Conservation (phyloP, 2,113 vertebrate species). For the Zeus faber region DNA sequence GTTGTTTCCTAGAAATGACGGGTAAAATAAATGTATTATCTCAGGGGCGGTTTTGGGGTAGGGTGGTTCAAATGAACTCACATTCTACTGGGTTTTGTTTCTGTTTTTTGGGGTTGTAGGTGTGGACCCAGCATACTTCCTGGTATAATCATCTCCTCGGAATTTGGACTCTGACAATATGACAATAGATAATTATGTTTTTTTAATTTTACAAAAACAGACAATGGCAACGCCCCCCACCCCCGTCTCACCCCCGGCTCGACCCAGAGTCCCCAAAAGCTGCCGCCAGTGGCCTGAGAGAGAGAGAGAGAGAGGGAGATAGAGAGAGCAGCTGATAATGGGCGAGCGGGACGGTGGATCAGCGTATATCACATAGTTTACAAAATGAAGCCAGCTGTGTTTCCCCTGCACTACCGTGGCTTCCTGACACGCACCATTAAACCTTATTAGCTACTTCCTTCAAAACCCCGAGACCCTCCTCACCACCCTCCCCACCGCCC, state of each 20-base stretch:
- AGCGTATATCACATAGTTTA: slow-evolving; percentile 99
- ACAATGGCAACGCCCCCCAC: not conserved
- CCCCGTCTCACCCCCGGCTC: not conserved
- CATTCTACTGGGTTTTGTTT: too few relatives aligned
- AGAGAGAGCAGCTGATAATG: slow-evolving; percentile 94
- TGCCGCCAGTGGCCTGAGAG: slow-evolving; percentile 89
- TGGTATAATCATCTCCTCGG: too few relatives aligned
- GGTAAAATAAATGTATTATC: too few relatives aligned
- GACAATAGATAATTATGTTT: too few relatives aligned
- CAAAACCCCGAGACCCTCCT: slow-evolving; percentile 95
- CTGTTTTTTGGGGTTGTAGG: too few relatives aligned
- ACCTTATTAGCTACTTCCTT: slow-evolving; percentile 99
- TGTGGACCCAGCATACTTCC: too few relatives aligned
- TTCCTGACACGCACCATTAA: slow-evolving; percentile 99
- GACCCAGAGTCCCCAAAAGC: slow-evolving; percentile 84
- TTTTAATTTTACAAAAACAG: not conserved
- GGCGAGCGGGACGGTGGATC: slow-evolving; percentile 90
- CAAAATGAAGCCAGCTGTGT: slow-evolving; percentile 99
- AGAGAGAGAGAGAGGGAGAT: too few relatives aligned
- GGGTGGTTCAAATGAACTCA: too few relatives aligned
- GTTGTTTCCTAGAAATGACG: too few relatives aligned
- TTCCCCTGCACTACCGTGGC: slow-evolving; percentile 97
- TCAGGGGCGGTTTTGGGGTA: too few relatives aligned
- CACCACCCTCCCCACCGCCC: slow-evolving; percentile 44
- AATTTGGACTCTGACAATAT: too few relatives aligned